These are phyloP conservation scores for Echinops telfairi DNA, from an alignment of 2,113 vertebrate genomes.

Conservation along the genomic window DNA sequence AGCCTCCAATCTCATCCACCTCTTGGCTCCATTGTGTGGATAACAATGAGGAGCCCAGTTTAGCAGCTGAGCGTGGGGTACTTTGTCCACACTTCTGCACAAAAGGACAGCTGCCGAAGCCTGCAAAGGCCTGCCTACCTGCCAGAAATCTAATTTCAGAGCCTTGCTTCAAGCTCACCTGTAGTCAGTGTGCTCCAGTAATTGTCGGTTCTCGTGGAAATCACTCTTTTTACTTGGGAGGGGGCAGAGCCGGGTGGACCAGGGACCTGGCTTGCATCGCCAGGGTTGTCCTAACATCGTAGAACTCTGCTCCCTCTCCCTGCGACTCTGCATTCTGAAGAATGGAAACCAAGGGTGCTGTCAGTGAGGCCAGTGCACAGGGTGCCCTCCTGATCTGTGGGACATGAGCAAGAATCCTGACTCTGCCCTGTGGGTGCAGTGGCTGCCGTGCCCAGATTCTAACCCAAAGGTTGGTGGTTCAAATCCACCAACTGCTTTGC, in stretches of 20 bases:
- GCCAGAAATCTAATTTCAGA: slow-evolving; percentile 62
- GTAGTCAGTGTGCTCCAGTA: background rate
- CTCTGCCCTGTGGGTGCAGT: background rate
- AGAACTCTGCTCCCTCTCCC: background rate
- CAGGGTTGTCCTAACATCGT: slow-evolving; percentile 23
- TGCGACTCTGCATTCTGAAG: background rate
- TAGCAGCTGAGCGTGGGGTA: background rate
- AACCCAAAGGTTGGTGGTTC: background rate
- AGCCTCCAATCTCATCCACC: background rate
- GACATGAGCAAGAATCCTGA: background rate
- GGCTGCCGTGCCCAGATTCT: background rate
- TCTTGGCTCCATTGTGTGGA: slow-evolving; percentile 50
- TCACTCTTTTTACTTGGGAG: background rate
- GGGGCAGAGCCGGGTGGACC: background rate
- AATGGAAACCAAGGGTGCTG: background rate
- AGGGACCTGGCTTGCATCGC: background rate
- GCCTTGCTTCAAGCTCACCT: slow-evolving; percentile 30
- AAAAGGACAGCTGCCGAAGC: slow-evolving; percentile 64
- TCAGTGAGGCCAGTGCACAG: background rate
- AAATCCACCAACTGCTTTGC: background rate
- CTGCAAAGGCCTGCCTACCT: slow-evolving; percentile 44
- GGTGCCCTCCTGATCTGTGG: background rate
- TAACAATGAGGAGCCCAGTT: slow-evolving; percentile 38
- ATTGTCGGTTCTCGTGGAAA: slow-evolving; percentile 43
- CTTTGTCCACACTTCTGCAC: slow-evolving; percentile 57